phyloP scores from a whole-genome alignment of 2,888 invertebrate species.

The Chironomus riparius region DNA sequence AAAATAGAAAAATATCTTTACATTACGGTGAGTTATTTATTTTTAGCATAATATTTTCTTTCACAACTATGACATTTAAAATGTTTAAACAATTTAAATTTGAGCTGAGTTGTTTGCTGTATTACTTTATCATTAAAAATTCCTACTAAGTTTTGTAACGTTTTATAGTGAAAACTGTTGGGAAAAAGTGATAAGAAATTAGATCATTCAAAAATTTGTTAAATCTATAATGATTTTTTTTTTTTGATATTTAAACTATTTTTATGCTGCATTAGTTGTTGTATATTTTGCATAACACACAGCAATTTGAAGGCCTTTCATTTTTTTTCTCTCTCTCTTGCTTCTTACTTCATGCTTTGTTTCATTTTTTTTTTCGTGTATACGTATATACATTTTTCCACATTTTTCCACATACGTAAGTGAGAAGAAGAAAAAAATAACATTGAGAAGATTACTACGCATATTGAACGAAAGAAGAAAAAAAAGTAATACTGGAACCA shows the following conservation, averaged over 20 bases:
- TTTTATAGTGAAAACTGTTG: background rate
- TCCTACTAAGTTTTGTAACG: too few species aligned
- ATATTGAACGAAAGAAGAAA: background rate
- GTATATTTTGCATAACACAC: conserved; percentile 17
- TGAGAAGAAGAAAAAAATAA: conserved; percentile 9
- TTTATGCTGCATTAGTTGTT: conserved; percentile 13
- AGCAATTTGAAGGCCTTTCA: conserved; percentile 7
- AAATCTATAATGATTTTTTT: background rate
- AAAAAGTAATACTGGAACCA: conserved; percentile 4
- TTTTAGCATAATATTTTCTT: background rate
- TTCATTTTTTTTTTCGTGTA: background rate
- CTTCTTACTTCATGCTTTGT: background rate
- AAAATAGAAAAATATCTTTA: conserved; percentile 22
- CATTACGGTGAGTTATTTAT: conserved; percentile 21
- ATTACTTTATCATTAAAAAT: too few species aligned
- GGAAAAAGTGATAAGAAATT: background rate
- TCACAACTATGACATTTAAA: too few species aligned
- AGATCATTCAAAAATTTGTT: background rate
- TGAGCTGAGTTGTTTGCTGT: too few species aligned
- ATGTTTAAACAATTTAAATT: too few species aligned
- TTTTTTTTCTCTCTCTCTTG: conserved; percentile 8
- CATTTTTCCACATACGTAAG: background rate
- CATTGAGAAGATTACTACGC: conserved; percentile 11
- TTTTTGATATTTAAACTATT: background rate
- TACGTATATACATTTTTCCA: background rate